phyloP scores from a whole-genome alignment of 2,888 invertebrate genomes.

The Neoascia interrupta region DNA sequence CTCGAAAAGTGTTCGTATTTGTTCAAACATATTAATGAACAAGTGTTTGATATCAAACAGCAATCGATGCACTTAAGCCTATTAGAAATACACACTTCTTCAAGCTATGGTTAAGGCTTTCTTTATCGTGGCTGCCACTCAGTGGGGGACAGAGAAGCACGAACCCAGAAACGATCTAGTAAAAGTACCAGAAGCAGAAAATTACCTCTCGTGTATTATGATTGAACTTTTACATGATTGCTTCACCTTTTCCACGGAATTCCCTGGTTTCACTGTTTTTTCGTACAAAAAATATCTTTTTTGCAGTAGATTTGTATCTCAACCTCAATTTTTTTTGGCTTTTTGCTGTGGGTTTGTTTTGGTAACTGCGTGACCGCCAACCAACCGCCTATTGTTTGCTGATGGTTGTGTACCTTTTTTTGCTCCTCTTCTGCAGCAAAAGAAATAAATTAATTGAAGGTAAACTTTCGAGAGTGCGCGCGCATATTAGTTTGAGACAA shows the following conservation, averaged over 20 bases:
- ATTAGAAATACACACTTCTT: no score
- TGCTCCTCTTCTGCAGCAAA: neutral
- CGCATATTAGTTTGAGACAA: constrained; percentile 42
- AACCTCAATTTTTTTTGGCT: constrained; percentile 26
- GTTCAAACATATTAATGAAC: no score
- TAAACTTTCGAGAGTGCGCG: constrained; percentile 32
- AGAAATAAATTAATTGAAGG: constrained; percentile 48
- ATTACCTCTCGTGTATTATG: constrained; percentile 9
- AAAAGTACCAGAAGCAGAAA: constrained; percentile 9
- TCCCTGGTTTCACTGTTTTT: constrained; percentile 33
- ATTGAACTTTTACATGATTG: constrained; percentile 49
- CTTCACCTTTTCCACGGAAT: constrained; percentile 43
- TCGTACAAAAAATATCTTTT: constrained; percentile 6
- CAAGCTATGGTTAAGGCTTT: no score
- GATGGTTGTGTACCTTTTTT: constrained; percentile 26
- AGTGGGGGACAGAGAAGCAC: no score
- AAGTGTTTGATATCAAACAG: no score
- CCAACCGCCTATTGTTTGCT: constrained; percentile 51
- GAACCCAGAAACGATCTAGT: constrained; percentile 18
- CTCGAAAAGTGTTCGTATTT: no score
- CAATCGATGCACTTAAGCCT: no score
- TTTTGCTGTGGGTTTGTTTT: neutral
- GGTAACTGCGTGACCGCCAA: constrained; percentile 58
- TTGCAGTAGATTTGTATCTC: constrained; percentile 41
- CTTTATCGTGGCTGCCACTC: no score